These are phyloP conservation scores for Zenarchopterus dispar DNA, from an alignment of 2,797 vertebrate genomes.

Conservation along the genomic window DNA sequence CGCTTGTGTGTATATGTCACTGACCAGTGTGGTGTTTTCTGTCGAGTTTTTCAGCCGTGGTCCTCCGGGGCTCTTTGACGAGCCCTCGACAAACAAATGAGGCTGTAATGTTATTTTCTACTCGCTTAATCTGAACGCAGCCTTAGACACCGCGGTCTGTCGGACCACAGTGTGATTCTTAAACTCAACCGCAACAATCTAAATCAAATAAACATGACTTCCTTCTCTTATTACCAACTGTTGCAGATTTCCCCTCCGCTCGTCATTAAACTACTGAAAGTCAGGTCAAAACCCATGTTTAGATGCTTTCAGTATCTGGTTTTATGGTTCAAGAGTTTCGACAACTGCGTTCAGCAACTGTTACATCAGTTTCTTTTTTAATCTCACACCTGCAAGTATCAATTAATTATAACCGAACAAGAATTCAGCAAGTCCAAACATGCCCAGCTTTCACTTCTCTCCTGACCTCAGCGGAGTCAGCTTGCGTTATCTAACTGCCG, in stretches of 20 bases:
- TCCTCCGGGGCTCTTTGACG: neutral
- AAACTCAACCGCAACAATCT: slow-evolving; percentile 11
- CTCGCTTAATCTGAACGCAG: neutral
- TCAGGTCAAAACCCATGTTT: neutral
- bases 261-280: slow-evolving; percentile 8
- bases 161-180: neutral
- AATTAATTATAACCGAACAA: slow-evolving; percentile 10
- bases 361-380: slow-evolving; percentile 13
- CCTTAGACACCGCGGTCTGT: neutral
- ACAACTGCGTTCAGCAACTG: too few species aligned
- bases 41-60: neutral
- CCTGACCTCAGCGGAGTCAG: slow-evolving; percentile 47
- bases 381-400: slow-evolving; percentile 31
- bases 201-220: slow-evolving; percentile 9
- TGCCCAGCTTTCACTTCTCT: neutral
- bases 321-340: too few species aligned
- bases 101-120: slow-evolving; percentile 5
- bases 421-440: slow-evolving; percentile 34
- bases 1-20: neutral
- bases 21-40: neutral
- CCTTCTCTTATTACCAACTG: slow-evolving; percentile 9
- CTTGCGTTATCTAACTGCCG: slow-evolving; percentile 57
- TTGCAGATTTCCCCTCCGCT: neutral
- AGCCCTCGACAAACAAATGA: slow-evolving; percentile 4
- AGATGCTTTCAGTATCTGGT: too few species aligned